Evolutionary conservation across 2,888 invertebrate genomes (phyloP), one percentile per base, ranked within the genome.

Genomic region (Drosophila infuscata): DNA sequence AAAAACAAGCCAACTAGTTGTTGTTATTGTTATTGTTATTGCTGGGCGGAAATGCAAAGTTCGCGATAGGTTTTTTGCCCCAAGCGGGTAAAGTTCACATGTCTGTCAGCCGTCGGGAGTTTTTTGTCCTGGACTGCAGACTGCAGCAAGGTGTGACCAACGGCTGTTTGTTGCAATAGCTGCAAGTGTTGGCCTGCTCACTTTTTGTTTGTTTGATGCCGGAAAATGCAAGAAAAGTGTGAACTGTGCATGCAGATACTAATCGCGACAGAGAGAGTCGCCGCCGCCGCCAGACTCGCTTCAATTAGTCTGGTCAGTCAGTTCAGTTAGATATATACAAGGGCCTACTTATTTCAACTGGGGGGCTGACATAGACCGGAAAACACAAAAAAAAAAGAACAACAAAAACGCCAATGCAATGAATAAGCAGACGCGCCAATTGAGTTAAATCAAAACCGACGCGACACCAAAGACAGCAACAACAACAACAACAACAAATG

Each of bases 211-310:
- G 35, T 9, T 17, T 15, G 43, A 29, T 69, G 78, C 76, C 74
- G 85, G 86, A 83, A 85, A 84, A 88, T 83, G 89, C 77, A 79
- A 68, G 66, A 76, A 81, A 86, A 90, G 92, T 91, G 92, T 88
- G 92, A 92, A 92, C 84, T 92, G 91, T 88, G 91, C 91, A 91
- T 91, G 71, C 84, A 83, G 84, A 84, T 84, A 85, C 73, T 72
- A 74, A 85, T 85, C 88, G 78, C 56, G 29, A 15, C n/a, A 54
- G 61, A 32, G 51, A 58, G 62, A 74, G 56, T 62, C 25, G 46
- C 46, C 20, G 46, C 12, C 25, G 25, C 25, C 38, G 74, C 68
- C 74, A 81, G 87, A 84, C 81, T 83, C 88, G 84, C 77, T 88
- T 88, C 87, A 87, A 87, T 87, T 89, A 87, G 87, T 87, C 89